These are phyloP conservation scores for Panagrolaimus sp. DNA, from an alignment of 1,140 invertebrate species.

Conservation along the genomic window DNA sequence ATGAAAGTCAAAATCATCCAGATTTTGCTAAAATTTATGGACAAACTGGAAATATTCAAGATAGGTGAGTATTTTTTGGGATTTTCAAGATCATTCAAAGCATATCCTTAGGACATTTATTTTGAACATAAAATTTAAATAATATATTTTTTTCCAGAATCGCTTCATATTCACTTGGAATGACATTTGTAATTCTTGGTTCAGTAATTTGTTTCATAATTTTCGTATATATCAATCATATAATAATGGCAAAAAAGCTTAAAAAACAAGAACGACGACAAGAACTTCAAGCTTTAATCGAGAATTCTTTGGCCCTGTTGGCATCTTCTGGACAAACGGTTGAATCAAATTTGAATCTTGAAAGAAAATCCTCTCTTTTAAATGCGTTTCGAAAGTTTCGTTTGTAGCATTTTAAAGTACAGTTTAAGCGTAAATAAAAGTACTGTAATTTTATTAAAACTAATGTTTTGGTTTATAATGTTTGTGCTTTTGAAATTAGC, in stretches of 20 bases:
- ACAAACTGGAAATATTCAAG: not conserved
- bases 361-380: no score
- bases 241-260: not conserved
- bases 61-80: not conserved
- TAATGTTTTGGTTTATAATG: no score
- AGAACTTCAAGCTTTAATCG: not conserved
- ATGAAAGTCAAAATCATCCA: not conserved
- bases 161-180: slow-evolving; percentile 12
- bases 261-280: not conserved
- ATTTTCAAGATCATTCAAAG: no score
- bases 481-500: no score
- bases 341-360: no score
- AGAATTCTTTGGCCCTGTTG: no score
- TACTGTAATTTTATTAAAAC: no score
- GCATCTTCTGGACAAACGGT: no score
- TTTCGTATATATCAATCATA: not conserved
- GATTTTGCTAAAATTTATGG: slow-evolving; percentile 6
- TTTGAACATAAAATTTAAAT: not conserved
- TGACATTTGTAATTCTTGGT: slow-evolving; percentile 12
- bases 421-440: no score
- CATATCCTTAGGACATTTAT: not conserved
- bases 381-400: no score
- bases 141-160: slow-evolving; percentile 1
- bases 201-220: slow-evolving; percentile 1
- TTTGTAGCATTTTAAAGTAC: no score